These are phyloP conservation scores for human (Homo sapiens) DNA, from an alignment of 2,113 vertebrate species.

Conservation along the genomic window DNA sequence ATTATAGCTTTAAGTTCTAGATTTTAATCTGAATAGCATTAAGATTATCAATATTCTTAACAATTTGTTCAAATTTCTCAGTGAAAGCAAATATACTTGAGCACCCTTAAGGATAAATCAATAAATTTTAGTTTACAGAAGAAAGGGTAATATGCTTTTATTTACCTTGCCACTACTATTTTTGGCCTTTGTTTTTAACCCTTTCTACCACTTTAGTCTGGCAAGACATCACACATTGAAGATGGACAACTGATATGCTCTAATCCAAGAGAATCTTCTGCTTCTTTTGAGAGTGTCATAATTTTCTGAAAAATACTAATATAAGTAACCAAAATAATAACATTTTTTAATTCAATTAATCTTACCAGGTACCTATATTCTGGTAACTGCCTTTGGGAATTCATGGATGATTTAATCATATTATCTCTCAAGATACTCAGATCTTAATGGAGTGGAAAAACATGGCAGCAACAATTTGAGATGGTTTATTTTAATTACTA, in stretches of 20 bases:
- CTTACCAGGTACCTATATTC: not conserved
- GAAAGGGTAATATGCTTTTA: not conserved
- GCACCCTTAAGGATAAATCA: not conserved
- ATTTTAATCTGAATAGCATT: not conserved
- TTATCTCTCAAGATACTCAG: not conserved
- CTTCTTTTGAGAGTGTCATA: not conserved
- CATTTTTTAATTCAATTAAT: conserved; percentile 13
- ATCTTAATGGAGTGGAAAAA: conserved; percentile 31
- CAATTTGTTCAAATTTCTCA: not conserved
- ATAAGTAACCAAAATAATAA: conserved; percentile 20
- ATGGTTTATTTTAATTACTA: conserved; percentile 6
- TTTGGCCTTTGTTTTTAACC: not conserved
- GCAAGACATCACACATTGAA: not conserved
- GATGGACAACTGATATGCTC: not conserved
- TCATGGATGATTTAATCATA: conserved; percentile 15
- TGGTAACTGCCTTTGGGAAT: not conserved
- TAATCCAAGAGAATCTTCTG: not conserved
- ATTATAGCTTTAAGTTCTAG: not conserved
- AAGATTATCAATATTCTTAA: not conserved
- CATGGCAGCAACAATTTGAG: not conserved
- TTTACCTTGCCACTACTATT: not conserved
- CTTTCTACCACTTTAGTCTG: not conserved
- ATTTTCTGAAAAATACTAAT: conserved; percentile 21
- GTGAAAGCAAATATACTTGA: not conserved
- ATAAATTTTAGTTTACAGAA: not conserved